Base-by-base conservation (phyloP, 2,113 vertebrate species). In the Aleadryas rufinucha region DNA sequence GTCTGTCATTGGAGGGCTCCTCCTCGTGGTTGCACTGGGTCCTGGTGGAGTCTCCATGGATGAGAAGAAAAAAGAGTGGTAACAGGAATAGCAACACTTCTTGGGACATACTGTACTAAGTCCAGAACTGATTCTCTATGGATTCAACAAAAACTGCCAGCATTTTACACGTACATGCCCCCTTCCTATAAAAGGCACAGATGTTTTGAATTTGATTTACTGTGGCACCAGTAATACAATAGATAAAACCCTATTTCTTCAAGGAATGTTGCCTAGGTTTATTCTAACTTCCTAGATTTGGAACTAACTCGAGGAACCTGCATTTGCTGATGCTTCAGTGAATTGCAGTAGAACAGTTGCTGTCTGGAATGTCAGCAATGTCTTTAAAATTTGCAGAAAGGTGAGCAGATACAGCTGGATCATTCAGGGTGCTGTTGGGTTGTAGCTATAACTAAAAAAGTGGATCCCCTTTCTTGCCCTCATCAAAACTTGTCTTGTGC, bases 11-110 rank as follows among this genome's bases (percentile, higher is more conserved):
- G 99, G 99, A 17, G 99, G 99, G 68, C 97, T 99, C 81, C 98
- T 99, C 49, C 96, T 99, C 8, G 99, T 99, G 95, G 99, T 99
- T 96, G 99, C 99, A 4, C 98, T 99, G n/a, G 99, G 99, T 47
- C 99, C 99, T 0, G 99, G 99, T 0, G 99, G 99, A 7, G 99
- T 99, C 83, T 99, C 99, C 95, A 99, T 99, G 99, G 99, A 99
- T 57, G 99, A 99, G 98, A 99, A 99, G 97, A 99, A 99, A 97
- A 99, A 99, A 78, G 99, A 99, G 96, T 99, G 99, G 99, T 99
- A 98, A 98, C 88, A 82, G 96, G 69, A 84, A 86, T 94, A 59
- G 37, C 84, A 50, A 93, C 79, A 90, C 70, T 88, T 96, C 90
- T 80, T 94, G 92, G 97, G 69, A 94, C 94, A 89, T 86, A 68